phyloP scores from a whole-genome alignment of 2,888 invertebrate genomes.

The Eurois occulta region DNA sequence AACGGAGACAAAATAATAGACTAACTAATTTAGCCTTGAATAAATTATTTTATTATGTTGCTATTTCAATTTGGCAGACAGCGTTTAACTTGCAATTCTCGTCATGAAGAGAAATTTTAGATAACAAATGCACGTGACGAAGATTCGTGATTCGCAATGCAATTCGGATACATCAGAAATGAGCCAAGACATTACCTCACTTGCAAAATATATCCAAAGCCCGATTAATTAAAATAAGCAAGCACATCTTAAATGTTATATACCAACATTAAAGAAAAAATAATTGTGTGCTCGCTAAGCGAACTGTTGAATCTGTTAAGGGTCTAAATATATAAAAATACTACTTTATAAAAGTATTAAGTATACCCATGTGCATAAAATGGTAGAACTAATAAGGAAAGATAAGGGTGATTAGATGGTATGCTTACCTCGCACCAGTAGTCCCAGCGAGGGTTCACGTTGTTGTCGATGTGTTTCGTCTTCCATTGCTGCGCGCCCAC shows the following conservation, averaged over 20 bases:
- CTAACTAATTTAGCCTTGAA: not conserved
- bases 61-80: constrained; percentile 50
- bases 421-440: constrained; percentile 97
- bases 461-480: constrained; percentile 98
- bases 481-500: constrained; percentile 98
- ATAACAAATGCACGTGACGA: constrained; percentile 40
- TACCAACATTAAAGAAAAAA: constrained; percentile 54
- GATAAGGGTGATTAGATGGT: not conserved
- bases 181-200: constrained; percentile 68
- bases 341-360: constrained; percentile 42
- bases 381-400: constrained; percentile 32
- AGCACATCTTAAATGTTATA: constrained; percentile 61
- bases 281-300: constrained; percentile 64
- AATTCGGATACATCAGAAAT: constrained; percentile 70
- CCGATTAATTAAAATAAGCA: constrained; percentile 68
- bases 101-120: constrained; percentile 53
- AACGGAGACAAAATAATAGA: constrained; percentile 2
- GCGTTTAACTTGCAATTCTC: constrained; percentile 56
- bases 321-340: constrained; percentile 53
- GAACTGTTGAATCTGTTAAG: constrained; percentile 55
- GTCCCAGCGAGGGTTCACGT: constrained; percentile 99
- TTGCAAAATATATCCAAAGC: constrained; percentile 64
- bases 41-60: constrained; percentile 34
- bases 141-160: constrained; percentile 24
- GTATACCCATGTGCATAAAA: constrained; percentile 61